phyloP scores from a whole-genome alignment of 1,140 invertebrate species.

The Neotoxoptera formosana region DNA sequence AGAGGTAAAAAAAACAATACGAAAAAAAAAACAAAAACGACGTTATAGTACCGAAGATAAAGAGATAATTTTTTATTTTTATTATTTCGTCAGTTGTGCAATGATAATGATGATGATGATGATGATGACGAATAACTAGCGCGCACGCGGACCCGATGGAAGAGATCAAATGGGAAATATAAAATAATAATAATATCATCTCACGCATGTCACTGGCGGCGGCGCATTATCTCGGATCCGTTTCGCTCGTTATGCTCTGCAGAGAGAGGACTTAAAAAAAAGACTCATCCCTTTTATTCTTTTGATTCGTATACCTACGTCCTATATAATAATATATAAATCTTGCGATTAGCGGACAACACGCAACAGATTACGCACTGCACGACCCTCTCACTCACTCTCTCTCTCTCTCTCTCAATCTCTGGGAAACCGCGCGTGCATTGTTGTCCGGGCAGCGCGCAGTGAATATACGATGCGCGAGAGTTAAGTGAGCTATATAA shows the following conservation, averaged over 20 bases:
- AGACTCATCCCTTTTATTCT: neutral
- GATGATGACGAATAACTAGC: neutral
- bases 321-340: neutral
- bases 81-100: neutral
- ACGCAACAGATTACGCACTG: conserved; percentile 23
- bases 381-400: conserved; percentile 33
- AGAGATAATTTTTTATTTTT: neutral
- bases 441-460: neutral
- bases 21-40: neutral
- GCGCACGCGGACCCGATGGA: neutral
- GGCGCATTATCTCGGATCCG: neutral
- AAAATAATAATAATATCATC: neutral
- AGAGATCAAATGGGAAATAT: neutral
- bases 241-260: conserved; percentile 4
- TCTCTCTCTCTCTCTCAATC: no score
- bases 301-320: neutral
- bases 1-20: neutral
- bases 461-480: neutral
- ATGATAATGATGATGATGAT: neutral
- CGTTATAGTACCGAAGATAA: neutral
- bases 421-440: conserved; percentile 25
- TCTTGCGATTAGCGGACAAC: conserved; percentile 23
- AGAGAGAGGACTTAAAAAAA: conserved; percentile 6
- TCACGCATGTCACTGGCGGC: neutral
- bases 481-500: conserved; percentile 32